Percentiles rank a stretch among this genome's conserved stretches.
phyloP scores from a whole-genome alignment of 2,888 invertebrate species.

The Oxyscelio sp. region DNA sequence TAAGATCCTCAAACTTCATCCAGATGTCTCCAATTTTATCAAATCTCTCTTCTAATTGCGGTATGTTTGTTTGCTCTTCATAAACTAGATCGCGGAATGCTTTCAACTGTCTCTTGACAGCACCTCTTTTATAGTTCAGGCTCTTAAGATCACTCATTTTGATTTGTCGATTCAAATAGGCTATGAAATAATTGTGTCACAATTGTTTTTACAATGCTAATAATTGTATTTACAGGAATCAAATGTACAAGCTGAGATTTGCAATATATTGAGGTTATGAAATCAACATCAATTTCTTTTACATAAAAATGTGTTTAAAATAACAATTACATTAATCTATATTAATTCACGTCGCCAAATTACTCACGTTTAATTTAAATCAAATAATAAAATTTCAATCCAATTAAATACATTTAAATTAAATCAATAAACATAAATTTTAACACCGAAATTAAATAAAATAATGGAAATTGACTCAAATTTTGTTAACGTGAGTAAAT shows the following conservation, averaged over 20 bases:
- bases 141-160: slow-evolving; percentile 2
- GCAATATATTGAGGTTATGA: too few relatives aligned
- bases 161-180: slow-evolving; percentile 7
- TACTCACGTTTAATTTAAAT: too few relatives aligned
- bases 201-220: background rate
- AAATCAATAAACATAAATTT: background rate
- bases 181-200: slow-evolving; percentile 1
- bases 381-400: too few relatives aligned
- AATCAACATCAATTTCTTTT: background rate
- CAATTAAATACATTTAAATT: too few relatives aligned
- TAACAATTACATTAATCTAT: too few relatives aligned
- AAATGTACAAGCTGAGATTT: slow-evolving; percentile 1
- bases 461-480: background rate
- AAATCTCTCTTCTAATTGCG: too few relatives aligned
- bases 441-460: background rate
- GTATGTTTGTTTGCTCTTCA: background rate
- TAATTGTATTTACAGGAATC: background rate
- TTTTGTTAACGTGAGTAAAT: background rate
- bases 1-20: slow-evolving; percentile 7
- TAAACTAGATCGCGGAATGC: background rate
- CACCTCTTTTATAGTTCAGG: background rate
- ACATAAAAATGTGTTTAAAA: background rate
- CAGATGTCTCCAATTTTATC: background rate
- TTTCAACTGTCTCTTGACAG: too few relatives aligned
- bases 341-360: too few relatives aligned